phyloP scores from a whole-genome alignment of 2,113 vertebrate species.

The Grallaria varia region DNA sequence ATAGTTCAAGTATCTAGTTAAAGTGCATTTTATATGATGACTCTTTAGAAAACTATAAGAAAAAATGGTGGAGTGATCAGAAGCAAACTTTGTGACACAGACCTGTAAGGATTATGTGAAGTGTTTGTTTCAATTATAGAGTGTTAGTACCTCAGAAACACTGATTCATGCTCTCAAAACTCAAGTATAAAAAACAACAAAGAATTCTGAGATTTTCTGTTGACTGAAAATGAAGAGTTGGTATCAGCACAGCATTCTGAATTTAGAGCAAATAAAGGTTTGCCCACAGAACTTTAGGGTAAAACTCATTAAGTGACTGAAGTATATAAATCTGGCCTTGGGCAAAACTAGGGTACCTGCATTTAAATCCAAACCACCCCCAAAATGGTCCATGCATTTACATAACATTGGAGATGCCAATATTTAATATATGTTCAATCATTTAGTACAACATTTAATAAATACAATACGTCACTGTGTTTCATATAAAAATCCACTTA shows the following conservation, averaged over 20 bases:
- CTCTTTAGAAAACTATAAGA: not conserved
- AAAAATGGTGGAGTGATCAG: fast-evolving
- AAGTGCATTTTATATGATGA: not conserved
- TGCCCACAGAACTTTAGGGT: not conserved
- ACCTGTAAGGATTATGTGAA: not conserved
- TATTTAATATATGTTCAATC: not conserved
- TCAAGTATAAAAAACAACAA: not conserved
- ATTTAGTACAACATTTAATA: not conserved
- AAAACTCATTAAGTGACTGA: not conserved
- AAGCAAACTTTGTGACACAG: not conserved
- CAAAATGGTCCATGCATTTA: not conserved
- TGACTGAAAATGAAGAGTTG: not conserved
- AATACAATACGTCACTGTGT: not conserved
- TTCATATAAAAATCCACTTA: not conserved
- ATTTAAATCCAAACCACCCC: not conserved
- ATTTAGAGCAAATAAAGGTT: not conserved
- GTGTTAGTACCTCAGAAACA: not conserved
- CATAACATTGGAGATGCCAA: not conserved
- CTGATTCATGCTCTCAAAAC: not conserved
- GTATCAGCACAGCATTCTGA: not conserved
- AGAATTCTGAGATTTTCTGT: not conserved
- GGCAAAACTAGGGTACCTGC: not conserved
- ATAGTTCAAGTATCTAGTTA: not conserved
- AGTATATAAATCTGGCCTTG: not conserved
- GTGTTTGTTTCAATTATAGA: not conserved